Base-by-base conservation (phyloP, 2,888 invertebrate species). In the Ennomos fuscantarius region DNA sequence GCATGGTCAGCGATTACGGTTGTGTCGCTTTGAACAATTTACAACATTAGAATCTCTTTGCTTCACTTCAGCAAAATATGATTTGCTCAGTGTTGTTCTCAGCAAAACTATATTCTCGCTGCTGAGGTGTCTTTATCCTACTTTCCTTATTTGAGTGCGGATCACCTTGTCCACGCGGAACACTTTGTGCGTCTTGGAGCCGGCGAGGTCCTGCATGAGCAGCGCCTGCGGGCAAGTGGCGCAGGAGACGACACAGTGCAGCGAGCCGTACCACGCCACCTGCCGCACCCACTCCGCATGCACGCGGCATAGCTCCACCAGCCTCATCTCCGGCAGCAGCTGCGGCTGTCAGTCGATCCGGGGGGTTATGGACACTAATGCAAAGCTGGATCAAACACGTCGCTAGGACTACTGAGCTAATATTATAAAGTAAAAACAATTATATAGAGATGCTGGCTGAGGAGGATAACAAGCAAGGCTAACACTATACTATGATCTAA, bases 221-320 rank as follows among this genome's bases (percentile, higher is more conserved):
- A 96, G 84, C 1, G 95, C 92, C 86, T 78, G 88, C 0, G 83
- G 76, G 69, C 94, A 94, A 55, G 94, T 94, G 48, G 95, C 94
- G 66, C 95, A 95, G 0, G 96, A 96, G 10, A 96, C 93, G 44
- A 96, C 92, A 67, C 94, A 93, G 75, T 95, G 94, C 70, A 96
- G 87, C 52, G 93, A 93, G 36, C 92, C 87, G 71, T 95, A 95
- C 86, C 93, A 96, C 55, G 93, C 93, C 42, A 97, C 94, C 79
- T 96, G 95, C 8, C 94, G 93, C 52, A 97, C 94, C 93, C 95
- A 94, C 74, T 95, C 95, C 5, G 82, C 79, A 79, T 96, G 96
- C 41, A 95, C 83, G 44, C 91, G 87, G 9, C 76, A 78, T 69
- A 94, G 89, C 81, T 95, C 95, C 60, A 79, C 78, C n/a, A 94